phyloP scores from a whole-genome alignment of 2,113 vertebrate genomes.

The Macquaria ambigua region DNA sequence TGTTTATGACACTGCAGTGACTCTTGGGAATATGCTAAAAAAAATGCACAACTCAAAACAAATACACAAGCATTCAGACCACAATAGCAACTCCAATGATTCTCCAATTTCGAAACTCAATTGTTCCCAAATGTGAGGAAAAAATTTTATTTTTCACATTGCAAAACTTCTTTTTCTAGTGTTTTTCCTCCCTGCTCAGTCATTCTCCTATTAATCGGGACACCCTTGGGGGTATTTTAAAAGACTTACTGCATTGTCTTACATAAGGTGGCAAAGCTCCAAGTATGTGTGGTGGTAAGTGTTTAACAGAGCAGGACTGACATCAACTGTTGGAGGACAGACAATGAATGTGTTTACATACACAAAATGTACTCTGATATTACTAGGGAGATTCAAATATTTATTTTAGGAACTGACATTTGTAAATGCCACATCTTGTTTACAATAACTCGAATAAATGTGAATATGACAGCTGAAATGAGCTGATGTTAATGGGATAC shows the following conservation, averaged over 20 bases:
- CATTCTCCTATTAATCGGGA: constrained; percentile 27
- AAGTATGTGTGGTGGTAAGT: constrained; percentile 42
- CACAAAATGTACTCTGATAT: constrained; percentile 34
- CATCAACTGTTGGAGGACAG: constrained; percentile 49
- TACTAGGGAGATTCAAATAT: constrained; percentile 52
- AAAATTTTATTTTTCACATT: constrained; percentile 45
- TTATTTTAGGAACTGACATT: constrained; percentile 50
- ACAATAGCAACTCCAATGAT: constrained; percentile 39
- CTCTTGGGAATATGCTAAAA: constrained; percentile 51
- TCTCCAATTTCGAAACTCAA: constrained; percentile 56
- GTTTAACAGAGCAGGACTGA: constrained; percentile 42
- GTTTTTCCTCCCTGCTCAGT: constrained; percentile 24
- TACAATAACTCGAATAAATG: constrained; percentile 38
- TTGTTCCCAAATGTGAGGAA: constrained; percentile 63
- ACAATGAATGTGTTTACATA: constrained; percentile 50
- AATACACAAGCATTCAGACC: constrained; percentile 57
- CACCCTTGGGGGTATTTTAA: constrained; percentile 9
- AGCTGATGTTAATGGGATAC: constrained; percentile 34
- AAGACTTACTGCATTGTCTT: constrained; percentile 43
- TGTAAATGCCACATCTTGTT: constrained; percentile 45
- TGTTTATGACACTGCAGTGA: constrained; percentile 61
- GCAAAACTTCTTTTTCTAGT: constrained; percentile 16
- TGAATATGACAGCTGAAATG: constrained; percentile 22
- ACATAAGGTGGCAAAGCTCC: constrained; percentile 46
- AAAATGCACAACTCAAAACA: constrained; percentile 57